Base-by-base conservation (phyloP, 2,113 vertebrate species). In the Xenopus laevis region DNA sequence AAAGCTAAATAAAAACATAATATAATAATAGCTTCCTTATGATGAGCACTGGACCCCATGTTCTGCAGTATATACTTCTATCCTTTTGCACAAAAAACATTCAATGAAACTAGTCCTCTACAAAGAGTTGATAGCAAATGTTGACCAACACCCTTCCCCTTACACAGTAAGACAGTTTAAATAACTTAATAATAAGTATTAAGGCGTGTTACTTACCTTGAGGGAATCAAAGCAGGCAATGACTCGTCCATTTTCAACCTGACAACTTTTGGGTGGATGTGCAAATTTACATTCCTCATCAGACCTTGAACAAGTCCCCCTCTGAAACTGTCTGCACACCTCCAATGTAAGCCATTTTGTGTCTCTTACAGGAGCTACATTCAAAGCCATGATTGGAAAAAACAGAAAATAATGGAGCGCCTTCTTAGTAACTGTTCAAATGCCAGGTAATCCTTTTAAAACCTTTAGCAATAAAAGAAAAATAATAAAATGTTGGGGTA, bases 271-370 rank as follows among this genome's bases (percentile, higher is more conserved):
- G 10, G 96, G 94, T 63, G 96, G 96, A 81, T 98, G 96, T 90
- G 96, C 96, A 88, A 98, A 98, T 89, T 97, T 98, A 92, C 96
- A 98, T 90, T 98, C 96, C 87, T 98, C 95, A 71, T 98, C 95
- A 52, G 94, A 94, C 69, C 96, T 94, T 10, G 96, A 97, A 88
- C 96, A 98, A 40, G 95, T 98, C 84, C 96, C 96, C 72, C 96
- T 91, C 84, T 98, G 96, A 88, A 96, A 98, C 77, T 98, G 95
- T 77, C 96, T 94, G 89, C 96, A 98, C 74, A 98, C 96, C 89
- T 98, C 96, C 73, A 98, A 84, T 0, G 96, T 98, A 83, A 98
- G 92, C 96, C 96, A 98, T 83, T 98, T 98, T 78, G 96, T 96
- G 74, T 98, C 96, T 91, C 96, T 92, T 27, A 95, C 92, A 0